A percentile compares a stretch with the other conserved stretches of the same genome.
phyloP scores from a whole-genome alignment of 2,797 vertebrate species.

The Amphiprion clarkii region DNA sequence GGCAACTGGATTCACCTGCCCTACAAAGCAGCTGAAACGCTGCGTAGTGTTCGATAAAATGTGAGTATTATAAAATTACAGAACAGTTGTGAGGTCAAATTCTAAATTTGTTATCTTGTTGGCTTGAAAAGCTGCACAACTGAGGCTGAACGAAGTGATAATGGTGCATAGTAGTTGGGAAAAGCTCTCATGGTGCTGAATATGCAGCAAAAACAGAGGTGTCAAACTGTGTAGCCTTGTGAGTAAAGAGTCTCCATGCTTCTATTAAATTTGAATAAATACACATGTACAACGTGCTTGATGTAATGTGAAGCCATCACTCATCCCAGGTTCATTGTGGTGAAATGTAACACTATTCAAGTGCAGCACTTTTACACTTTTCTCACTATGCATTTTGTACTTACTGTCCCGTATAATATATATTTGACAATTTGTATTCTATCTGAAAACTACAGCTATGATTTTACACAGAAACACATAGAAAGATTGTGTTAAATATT shows the following conservation, averaged over 20 bases:
- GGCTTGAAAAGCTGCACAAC: neutral
- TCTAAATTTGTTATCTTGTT: constrained; percentile 3
- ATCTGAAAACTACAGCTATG: too few relatives aligned
- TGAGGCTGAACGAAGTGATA: neutral
- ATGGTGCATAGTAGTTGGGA: neutral
- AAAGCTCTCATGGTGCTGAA: constrained; percentile 47
- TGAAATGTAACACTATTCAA: too few relatives aligned
- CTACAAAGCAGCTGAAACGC: constrained; percentile 6
- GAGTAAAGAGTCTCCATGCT: neutral
- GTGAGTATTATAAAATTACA: neutral
- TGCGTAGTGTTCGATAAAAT: constrained; percentile 12
- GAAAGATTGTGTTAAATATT: too few relatives aligned
- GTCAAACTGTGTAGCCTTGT: neutral
- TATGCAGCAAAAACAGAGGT: neutral
- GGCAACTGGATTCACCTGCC: constrained; percentile 29
- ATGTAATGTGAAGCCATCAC: neutral
- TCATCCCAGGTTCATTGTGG: too few relatives aligned
- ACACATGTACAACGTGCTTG: neutral
- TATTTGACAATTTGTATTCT: too few relatives aligned
- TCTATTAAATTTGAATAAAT: neutral
- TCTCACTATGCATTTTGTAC: too few relatives aligned
- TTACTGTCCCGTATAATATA: too few relatives aligned
- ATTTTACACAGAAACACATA: too few relatives aligned
- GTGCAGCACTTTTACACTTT: too few relatives aligned
- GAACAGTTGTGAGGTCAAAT: neutral